Conservation (phyloP, 2,113 vertebrate genomes). For the Oryzias curvinotus region DNA sequence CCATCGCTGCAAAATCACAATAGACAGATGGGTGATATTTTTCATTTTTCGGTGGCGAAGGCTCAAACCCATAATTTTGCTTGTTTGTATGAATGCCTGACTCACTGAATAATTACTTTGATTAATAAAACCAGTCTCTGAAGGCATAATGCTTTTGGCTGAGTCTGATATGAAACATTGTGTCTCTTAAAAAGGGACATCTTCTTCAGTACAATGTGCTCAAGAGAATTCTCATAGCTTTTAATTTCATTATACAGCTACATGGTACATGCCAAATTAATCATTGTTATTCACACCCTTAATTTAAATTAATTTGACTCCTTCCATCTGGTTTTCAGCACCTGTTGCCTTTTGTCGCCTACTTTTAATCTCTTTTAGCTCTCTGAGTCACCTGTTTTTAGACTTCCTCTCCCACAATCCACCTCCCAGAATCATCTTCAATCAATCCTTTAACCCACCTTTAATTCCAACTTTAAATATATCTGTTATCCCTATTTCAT, state of each 20-base stretch:
- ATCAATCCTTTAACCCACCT: slow-evolving; percentile 32
- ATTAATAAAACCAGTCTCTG: slow-evolving; percentile 65
- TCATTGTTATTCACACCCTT: slow-evolving; percentile 52
- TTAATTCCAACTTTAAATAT: slow-evolving; percentile 53
- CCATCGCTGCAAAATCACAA: slow-evolving; percentile 59
- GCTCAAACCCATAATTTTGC: slow-evolving; percentile 58
- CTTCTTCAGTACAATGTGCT: slow-evolving; percentile 15
- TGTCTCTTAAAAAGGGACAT: slow-evolving; percentile 21
- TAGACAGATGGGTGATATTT: slow-evolving; percentile 67
- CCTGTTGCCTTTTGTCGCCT: slow-evolving; percentile 38
- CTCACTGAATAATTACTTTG: slow-evolving; percentile 68
- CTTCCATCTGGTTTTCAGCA: slow-evolving; percentile 41
- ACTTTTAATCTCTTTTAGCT: slow-evolving; percentile 24
- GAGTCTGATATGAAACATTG: slow-evolving; percentile 7
- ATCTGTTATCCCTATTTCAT: slow-evolving; percentile 57
- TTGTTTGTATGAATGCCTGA: slow-evolving; percentile 61
- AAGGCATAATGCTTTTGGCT: slow-evolving; percentile 50
- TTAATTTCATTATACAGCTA: slow-evolving; percentile 24
- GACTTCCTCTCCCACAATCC: slow-evolving; percentile 31
- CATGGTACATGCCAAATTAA: slow-evolving; percentile 50
- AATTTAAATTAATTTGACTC: slow-evolving; percentile 56
- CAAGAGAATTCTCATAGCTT: slow-evolving; percentile 27
- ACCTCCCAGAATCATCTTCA: slow-evolving; percentile 29
- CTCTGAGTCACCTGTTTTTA: slow-evolving; percentile 22
- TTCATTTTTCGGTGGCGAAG: slow-evolving; percentile 60